Evolutionary conservation across 2,888 invertebrate species (phyloP), one percentile per base, ranked within the genome.

Genomic region (Bugulina stolonifera): DNA sequence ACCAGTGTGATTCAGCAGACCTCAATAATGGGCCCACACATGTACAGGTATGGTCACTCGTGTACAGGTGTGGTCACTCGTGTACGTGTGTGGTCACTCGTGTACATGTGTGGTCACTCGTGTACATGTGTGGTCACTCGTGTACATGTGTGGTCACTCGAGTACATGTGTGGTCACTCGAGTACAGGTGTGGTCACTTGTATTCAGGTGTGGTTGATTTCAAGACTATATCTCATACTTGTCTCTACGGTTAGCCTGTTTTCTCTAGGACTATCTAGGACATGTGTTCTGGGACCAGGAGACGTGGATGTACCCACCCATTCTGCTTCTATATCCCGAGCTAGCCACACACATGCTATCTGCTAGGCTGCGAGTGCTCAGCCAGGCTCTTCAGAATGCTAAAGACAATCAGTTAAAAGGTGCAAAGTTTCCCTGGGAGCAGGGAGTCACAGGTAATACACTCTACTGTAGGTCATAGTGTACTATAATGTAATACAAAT

Each of bases 211-310:
- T n/a, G n/a, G n/a, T n/a, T n/a, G n/a, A n/a, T n/a, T n/a, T n/a
- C n/a, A n/a, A n/a, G n/a, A n/a, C n/a, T n/a, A n/a, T n/a, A n/a
- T n/a, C n/a, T n/a, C n/a, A n/a, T n/a, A n/a, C n/a, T n/a, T n/a
- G n/a, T n/a, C n/a, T n/a, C n/a, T n/a, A n/a, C n/a, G n/a, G 10
- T 52, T 10, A 10, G 52, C 52, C 22, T 52, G 10, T 14, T n/a
- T 32, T 52, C 52, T 75, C 35, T 54, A 80, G 82, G 81, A 81
- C 72, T 83, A 83, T 73, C 73, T 75, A 71, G 84, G 84, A 22
- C 84, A 84, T 73, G 80, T 84, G 69, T 83, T 84, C 73, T 84
- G 84, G 83, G 84, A 84, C 73, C 82, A 83, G 74, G 84, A 84
- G 73, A 82, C 80, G 1, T 84, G 83, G 83, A 82, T 84, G 81